phyloP scores from a whole-genome alignment of 2,888 invertebrate genomes.

The Standfussiana lucernea region DNA sequence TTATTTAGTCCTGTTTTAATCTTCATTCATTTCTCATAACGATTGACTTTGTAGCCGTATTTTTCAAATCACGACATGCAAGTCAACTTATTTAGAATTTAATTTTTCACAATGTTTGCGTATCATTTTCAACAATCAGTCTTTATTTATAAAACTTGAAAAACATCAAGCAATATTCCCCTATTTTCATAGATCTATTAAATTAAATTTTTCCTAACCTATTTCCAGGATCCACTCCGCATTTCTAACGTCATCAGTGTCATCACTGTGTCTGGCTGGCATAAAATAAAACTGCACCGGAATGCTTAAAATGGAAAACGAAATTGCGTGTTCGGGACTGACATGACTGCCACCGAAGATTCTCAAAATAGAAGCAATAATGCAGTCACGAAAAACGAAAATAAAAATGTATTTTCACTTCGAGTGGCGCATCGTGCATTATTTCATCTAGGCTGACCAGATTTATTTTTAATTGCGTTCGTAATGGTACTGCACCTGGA shows the following conservation, averaged over 20 bases:
- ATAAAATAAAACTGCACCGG: slow-evolving; percentile 55
- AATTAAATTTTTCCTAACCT: background rate
- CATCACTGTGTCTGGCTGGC: slow-evolving; percentile 31
- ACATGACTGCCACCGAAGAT: slow-evolving; percentile 36
- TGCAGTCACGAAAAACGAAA: slow-evolving; percentile 5
- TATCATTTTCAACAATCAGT: background rate
- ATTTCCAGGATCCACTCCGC: slow-evolving; percentile 3
- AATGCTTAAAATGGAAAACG: slow-evolving; percentile 53
- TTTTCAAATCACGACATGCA: background rate
- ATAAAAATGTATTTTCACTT: background rate
- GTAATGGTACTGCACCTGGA: background rate
- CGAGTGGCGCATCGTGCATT: background rate
- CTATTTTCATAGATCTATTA: background rate
- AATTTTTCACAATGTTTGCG: background rate
- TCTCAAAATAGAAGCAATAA: slow-evolving; percentile 38
- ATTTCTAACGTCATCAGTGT: slow-evolving; percentile 20
- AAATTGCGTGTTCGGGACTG: slow-evolving; percentile 48
- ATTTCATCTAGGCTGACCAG: background rate
- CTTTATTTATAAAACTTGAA: background rate
- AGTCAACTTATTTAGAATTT: background rate
- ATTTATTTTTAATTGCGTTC: background rate
- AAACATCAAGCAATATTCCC: background rate
- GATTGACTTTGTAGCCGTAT: background rate
- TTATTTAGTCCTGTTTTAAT: background rate
- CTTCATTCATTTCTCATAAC: background rate